Evolutionary conservation across 2,113 vertebrate species (phyloP).

Genomic region (Thamnaconus septentrionalis): DNA sequence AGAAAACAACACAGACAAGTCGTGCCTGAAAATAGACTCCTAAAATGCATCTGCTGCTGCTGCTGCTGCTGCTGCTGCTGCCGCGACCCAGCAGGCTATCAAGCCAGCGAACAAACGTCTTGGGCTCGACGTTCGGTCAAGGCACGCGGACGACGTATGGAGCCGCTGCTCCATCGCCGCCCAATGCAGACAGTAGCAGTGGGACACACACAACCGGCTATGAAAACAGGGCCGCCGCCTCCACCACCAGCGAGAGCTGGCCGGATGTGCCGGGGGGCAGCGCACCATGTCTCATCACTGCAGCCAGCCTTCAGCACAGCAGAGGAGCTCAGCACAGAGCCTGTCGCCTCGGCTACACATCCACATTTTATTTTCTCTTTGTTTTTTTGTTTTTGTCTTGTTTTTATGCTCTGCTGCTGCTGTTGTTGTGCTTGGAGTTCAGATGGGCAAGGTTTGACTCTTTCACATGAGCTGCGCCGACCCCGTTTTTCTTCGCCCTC

Average conservation of each 20-base stretch:
- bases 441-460: constrained; percentile 48
- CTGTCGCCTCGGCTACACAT: constrained; percentile 70
- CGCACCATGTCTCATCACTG: constrained; percentile 51
- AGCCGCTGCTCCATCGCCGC: neutral
- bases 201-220: constrained; percentile 11
- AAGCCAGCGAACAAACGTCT: constrained; percentile 20
- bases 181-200: neutral
- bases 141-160: neutral
- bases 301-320: constrained; percentile 44
- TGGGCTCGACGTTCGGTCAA: constrained; percentile 23
- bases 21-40: too few relatives aligned
- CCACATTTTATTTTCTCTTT: constrained; percentile 12
- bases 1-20: too few relatives aligned
- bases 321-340: constrained; percentile 36
- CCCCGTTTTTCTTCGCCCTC: too few relatives aligned
- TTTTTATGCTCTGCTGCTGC: too few relatives aligned
- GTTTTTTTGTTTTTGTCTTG: too few relatives aligned
- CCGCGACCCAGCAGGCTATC: neutral
- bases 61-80: too few relatives aligned
- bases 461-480: constrained; percentile 21
- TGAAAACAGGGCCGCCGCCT: constrained; percentile 21
- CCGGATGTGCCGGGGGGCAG: constrained; percentile 33
- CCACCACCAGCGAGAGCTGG: constrained; percentile 39
- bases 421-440: constrained; percentile 45
- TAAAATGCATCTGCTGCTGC: too few relatives aligned